A percentile compares a stretch with the other conserved stretches of the same genome.
These are phyloP conservation scores for Pelvicachromis taeniatus DNA, from an alignment of 2,113 vertebrate species.

Conservation along the genomic window DNA sequence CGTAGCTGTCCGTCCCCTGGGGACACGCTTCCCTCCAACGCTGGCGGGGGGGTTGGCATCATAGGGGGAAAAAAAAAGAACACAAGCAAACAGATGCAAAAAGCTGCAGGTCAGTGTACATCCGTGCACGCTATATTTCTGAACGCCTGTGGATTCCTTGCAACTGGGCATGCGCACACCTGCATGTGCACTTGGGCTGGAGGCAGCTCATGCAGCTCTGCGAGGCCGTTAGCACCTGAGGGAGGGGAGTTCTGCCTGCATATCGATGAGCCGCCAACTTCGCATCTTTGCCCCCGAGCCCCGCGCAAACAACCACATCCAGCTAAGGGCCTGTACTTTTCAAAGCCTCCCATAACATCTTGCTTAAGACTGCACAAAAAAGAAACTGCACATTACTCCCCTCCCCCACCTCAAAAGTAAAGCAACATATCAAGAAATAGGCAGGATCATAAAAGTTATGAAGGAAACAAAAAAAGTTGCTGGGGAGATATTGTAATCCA, in stretches of 20 bases:
- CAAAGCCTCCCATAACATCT: constrained; percentile 40
- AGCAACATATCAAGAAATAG: background rate
- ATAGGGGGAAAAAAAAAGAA: constrained; percentile 42
- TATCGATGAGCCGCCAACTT: constrained; percentile 71
- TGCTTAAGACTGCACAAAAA: background rate
- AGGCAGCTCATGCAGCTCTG: constrained; percentile 33
- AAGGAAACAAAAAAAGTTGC: background rate
- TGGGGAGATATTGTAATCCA: background rate
- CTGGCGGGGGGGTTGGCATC: background rate
- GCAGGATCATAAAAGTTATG: background rate
- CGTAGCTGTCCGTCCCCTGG: constrained; percentile 49
- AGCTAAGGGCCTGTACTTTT: constrained; percentile 55
- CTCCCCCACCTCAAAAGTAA: background rate
- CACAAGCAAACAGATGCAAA: constrained; percentile 70
- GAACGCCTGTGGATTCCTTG: constrained; percentile 42
- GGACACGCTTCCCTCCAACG: constrained; percentile 55
- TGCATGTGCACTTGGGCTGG: constrained; percentile 29
- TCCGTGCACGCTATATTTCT: constrained; percentile 1
- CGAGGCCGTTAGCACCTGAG: constrained; percentile 59
- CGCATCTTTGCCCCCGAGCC: constrained; percentile 59
- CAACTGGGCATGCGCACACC: constrained; percentile 12
- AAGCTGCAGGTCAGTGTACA: constrained; percentile 60
- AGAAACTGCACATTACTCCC: background rate
- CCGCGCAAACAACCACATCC: constrained; percentile 52
- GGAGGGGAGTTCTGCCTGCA: constrained; percentile 63